phyloP scores from a whole-genome alignment of 1,140 invertebrate species.

The Plectrocnemia conspersa region DNA sequence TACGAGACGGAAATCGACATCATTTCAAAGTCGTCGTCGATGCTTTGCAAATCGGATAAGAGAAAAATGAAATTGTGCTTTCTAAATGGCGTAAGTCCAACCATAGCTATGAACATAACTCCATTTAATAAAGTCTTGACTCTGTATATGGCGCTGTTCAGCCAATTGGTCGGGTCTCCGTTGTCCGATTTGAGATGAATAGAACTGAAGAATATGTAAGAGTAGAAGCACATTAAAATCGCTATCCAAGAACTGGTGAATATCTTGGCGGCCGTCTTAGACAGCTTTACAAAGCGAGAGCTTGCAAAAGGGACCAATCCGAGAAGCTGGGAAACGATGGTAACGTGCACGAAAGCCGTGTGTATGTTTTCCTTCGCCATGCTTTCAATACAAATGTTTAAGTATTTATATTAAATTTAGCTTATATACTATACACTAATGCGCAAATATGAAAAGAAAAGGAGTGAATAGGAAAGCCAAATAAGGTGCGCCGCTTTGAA shows the following conservation, averaged over 20 bases:
- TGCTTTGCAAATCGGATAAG: slow-evolving; percentile 11
- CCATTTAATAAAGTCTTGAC: slow-evolving; percentile 14
- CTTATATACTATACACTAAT: too few species aligned
- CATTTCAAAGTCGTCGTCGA: slow-evolving; percentile 24
- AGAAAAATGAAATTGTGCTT: slow-evolving; percentile 12
- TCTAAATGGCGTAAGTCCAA: slow-evolving; percentile 20
- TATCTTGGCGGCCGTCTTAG: not conserved
- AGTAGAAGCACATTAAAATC: not conserved
- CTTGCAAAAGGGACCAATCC: slow-evolving; percentile 3
- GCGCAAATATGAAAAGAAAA: too few species aligned
- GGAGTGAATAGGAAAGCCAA: too few species aligned
- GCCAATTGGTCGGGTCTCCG: slow-evolving; percentile 8
- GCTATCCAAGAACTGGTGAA: slow-evolving; percentile 3
- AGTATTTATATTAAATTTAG: too few species aligned
- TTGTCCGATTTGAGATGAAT: slow-evolving; percentile 1
- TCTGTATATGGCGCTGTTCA: slow-evolving; percentile 5
- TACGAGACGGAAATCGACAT: slow-evolving; percentile 13
- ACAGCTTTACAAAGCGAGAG: not conserved
- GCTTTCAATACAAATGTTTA: too few species aligned
- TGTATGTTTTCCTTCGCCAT: not conserved
- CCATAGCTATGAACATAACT: slow-evolving; percentile 15
- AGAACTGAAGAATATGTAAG: slow-evolving; percentile 4
- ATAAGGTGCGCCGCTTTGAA: too few species aligned
- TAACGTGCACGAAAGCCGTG: not conserved
- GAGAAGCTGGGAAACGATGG: slow-evolving; percentile 3